Conservation (phyloP, 2,797 vertebrate species). For the Pyrocephalus nanus region DNA sequence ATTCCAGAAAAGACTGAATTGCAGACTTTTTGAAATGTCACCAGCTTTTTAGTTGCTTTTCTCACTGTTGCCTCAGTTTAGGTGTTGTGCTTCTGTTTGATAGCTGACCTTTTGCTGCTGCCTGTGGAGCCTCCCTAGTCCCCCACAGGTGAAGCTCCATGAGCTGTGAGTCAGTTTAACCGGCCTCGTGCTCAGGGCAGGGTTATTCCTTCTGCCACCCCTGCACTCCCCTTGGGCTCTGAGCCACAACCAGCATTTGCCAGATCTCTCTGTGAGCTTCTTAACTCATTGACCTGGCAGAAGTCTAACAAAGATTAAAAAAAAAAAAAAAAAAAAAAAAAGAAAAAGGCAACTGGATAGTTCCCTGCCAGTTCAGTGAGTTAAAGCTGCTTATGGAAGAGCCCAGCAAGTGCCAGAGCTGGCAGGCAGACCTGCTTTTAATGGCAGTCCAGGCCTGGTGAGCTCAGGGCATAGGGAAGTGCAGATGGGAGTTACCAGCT, state of each 20-base stretch:
- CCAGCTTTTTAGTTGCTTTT: background rate
- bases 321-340: background rate
- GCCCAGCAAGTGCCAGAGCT: background rate
- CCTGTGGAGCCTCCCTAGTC: background rate
- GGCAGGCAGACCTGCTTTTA: background rate
- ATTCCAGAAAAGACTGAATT: background rate
- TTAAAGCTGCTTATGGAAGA: background rate
- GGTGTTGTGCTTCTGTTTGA: background rate
- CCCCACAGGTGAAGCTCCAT: background rate
- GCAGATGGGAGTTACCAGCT: background rate
- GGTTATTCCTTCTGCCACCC: background rate
- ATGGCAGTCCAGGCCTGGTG: background rate
- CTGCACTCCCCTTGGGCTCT: background rate
- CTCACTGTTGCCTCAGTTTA: background rate
- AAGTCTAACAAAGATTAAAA: background rate
- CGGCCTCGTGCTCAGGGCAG: accelerated
- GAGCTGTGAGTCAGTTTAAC: background rate
- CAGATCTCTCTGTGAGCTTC: background rate
- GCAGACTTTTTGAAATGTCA: background rate
- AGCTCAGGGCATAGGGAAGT: accelerated
- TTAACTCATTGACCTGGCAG: background rate
- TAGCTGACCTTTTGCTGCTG: background rate
- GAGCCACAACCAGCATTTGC: background rate
- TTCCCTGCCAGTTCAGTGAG: background rate
- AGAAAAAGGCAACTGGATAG: background rate